Evolutionary conservation across 2,113 vertebrate species (phyloP).

Genomic region (Pollachius pollachius): DNA sequence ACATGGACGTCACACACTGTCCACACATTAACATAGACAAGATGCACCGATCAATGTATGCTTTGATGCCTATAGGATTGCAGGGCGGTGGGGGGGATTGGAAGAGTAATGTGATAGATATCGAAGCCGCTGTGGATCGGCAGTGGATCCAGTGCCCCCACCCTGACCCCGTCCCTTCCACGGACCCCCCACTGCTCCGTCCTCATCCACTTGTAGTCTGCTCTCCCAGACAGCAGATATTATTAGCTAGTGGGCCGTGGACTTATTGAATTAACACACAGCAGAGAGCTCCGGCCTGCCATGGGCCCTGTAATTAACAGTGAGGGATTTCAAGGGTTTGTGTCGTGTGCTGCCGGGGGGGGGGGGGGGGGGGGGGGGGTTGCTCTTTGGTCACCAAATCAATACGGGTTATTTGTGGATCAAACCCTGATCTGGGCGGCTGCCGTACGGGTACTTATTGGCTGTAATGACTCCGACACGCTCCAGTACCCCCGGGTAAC

Average conservation of each 20-base stretch:
- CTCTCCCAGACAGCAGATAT: conserved; percentile 55
- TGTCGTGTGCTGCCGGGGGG: conserved; percentile 19
- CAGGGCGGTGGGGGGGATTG: too few relatives aligned
- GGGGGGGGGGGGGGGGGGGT: too few relatives aligned
- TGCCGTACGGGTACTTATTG: background rate
- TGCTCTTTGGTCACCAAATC: conserved; percentile 35
- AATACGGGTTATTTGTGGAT: conserved; percentile 8
- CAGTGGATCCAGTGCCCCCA: conserved; percentile 21
- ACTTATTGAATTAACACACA: conserved; percentile 68
- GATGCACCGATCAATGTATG: too few relatives aligned
- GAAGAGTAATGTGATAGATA: too few relatives aligned
- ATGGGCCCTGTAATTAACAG: conserved; percentile 58
- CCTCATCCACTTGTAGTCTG: conserved; percentile 29
- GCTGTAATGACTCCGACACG: background rate
- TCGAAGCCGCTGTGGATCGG: background rate
- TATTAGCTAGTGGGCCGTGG: conserved; percentile 62
- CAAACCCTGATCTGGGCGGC: background rate
- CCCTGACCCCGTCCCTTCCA: background rate
- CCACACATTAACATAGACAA: too few relatives aligned
- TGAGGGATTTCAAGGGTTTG: conserved; percentile 54
- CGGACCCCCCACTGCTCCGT: background rate
- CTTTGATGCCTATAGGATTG: too few relatives aligned
- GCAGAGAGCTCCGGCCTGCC: conserved; percentile 50
- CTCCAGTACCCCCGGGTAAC: too few relatives aligned
- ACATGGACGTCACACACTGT: too few relatives aligned